phyloP scores from a whole-genome alignment of 2,888 invertebrate genomes.

The Parnassius orleans region DNA sequence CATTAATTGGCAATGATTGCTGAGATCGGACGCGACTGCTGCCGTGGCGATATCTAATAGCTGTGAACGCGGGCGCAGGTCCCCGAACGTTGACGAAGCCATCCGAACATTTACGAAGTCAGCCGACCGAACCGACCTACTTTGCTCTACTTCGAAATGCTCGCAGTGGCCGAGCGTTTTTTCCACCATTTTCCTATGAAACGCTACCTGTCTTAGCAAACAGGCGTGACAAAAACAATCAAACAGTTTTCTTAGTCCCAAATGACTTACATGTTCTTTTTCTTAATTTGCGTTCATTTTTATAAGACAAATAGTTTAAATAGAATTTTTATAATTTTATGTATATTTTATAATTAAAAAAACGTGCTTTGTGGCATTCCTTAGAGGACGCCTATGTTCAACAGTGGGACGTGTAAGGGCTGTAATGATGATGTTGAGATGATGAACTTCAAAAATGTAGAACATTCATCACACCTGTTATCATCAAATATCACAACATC shows the following conservation, averaged over 20 bases:
- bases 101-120: slow-evolving; percentile 56
- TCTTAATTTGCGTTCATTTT: not conserved
- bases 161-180: slow-evolving; percentile 62
- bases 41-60: slow-evolving; percentile 58
- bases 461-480: too few species aligned
- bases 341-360: too few species aligned
- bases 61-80: slow-evolving; percentile 59
- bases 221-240: slow-evolving; percentile 46
- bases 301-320: too few species aligned
- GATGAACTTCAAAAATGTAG: too few species aligned
- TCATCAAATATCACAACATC: too few species aligned
- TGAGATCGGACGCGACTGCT: slow-evolving; percentile 57
- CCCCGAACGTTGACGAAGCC: slow-evolving; percentile 53
- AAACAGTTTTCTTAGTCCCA: slow-evolving; percentile 36
- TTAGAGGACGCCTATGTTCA: too few species aligned
- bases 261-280: slow-evolving; percentile 27
- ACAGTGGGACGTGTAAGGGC: too few species aligned
- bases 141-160: slow-evolving; percentile 70
- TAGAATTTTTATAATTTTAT: too few species aligned
- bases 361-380: too few species aligned
- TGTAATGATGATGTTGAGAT: too few species aligned
- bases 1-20: slow-evolving; percentile 42
- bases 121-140: slow-evolving; percentile 70
- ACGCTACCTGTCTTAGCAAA: slow-evolving; percentile 46
- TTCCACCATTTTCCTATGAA: slow-evolving; percentile 76